Percentiles rank a stretch among this genome's conserved stretches.
Conservation (phyloP, 1,140 invertebrate species). For the Elymnias hypermnestra region DNA sequence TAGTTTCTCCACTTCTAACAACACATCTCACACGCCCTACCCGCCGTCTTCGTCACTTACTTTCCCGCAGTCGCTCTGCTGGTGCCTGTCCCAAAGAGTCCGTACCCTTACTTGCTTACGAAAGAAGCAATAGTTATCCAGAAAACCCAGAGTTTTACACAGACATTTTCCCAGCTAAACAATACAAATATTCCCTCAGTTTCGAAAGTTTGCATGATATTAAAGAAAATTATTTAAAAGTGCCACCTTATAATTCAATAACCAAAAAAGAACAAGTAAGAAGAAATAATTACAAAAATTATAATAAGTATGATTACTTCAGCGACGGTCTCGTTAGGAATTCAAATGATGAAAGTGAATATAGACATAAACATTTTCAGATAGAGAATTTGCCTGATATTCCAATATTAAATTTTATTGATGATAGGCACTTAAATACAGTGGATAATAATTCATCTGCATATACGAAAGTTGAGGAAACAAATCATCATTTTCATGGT, state of each 20-base stretch:
- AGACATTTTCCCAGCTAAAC: background rate
- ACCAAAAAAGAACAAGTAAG: too few species aligned
- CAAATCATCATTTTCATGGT: conserved; percentile 43
- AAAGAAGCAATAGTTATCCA: conserved; percentile 38
- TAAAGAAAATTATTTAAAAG: background rate
- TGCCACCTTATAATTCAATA: too few species aligned
- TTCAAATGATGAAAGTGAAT: too few species aligned
- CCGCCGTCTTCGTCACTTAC: conserved; percentile 30
- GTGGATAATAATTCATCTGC: background rate
- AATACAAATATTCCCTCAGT: background rate
- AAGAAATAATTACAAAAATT: background rate
- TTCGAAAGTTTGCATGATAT: background rate
- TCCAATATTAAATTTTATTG: background rate
- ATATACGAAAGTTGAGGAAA: conserved; percentile 19
- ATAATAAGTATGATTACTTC: too few species aligned
- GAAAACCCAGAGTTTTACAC: conserved; percentile 27
- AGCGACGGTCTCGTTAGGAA: too few species aligned
- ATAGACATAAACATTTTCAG: conserved; percentile 1
- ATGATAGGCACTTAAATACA: background rate
- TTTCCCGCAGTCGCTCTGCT: conserved; percentile 39
- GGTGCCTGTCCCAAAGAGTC: conserved; percentile 30
- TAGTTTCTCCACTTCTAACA: conserved; percentile 1
- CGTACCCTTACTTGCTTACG: conserved; percentile 26
- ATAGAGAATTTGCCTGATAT: conserved; percentile 5
- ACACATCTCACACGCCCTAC: conserved; percentile 23